phyloP scores from a whole-genome alignment of 2,888 invertebrate genomes.

The Junonia oenone region DNA sequence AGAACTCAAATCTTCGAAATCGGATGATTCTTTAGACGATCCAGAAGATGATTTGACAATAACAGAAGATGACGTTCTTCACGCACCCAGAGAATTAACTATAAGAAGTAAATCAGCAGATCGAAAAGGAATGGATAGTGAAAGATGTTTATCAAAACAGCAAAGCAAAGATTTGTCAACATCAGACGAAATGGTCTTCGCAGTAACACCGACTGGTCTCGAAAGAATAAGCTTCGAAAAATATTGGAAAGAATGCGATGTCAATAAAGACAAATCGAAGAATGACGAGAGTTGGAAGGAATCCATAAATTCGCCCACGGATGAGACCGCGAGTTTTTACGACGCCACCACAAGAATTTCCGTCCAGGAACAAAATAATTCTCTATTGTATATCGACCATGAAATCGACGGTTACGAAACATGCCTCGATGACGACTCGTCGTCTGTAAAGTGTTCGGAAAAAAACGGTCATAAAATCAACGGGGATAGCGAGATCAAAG shows the following conservation, averaged over 20 bases:
- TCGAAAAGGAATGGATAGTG: conserved; percentile 40
- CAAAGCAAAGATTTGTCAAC: conserved; percentile 75
- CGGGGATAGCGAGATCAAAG: conserved; percentile 63
- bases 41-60: conserved; percentile 74
- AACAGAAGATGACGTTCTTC: conserved; percentile 66
- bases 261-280: conserved; percentile 52
- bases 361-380: conserved; percentile 63
- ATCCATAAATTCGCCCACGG: conserved; percentile 57
- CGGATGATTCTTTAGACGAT: conserved; percentile 65
- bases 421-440: conserved; percentile 80
- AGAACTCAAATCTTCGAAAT: conserved; percentile 58
- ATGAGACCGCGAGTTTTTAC: conserved; percentile 49
- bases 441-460: conserved; percentile 52
- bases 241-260: conserved; percentile 67
- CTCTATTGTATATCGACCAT: conserved; percentile 69
- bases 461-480: conserved; percentile 66
- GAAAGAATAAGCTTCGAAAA: conserved; percentile 75
- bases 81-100: conserved; percentile 59
- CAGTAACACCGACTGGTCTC: conserved; percentile 72
- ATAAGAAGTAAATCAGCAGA: conserved; percentile 55
- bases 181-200: conserved; percentile 77
- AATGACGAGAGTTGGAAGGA: conserved; percentile 71
- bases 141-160: conserved; percentile 60
- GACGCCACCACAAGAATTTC: conserved; percentile 56
- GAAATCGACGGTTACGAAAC: conserved; percentile 81